Evolutionary conservation across 2,113 vertebrate genomes (phyloP).

Genomic region (Apaloderma vittatum): DNA sequence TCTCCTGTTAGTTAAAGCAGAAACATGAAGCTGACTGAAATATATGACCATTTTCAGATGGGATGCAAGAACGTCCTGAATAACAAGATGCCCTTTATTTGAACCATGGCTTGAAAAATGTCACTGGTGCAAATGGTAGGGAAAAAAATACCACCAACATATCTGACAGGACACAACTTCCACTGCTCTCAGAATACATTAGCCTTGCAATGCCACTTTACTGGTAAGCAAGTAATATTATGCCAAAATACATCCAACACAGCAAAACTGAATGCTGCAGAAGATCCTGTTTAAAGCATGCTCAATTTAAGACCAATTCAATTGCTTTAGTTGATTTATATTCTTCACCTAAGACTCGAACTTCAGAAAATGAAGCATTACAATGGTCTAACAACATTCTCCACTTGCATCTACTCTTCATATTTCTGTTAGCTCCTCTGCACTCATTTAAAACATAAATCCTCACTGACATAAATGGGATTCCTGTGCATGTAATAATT

Average conservation of each 20-base stretch:
- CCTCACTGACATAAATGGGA: neutral
- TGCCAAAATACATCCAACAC: neutral
- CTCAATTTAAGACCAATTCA: neutral
- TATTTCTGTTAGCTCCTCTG: neutral
- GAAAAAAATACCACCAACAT: neutral
- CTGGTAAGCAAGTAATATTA: slow-evolving; percentile 10
- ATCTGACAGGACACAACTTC: slow-evolving; percentile 17
- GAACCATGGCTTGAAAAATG: slow-evolving; percentile 39
- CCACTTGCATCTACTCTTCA: neutral
- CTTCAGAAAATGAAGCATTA: slow-evolving; percentile 23
- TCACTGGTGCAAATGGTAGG: neutral
- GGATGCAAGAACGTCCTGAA: neutral
- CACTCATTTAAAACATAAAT: neutral
- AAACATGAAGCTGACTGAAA: neutral
- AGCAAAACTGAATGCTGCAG: neutral
- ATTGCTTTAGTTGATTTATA: slow-evolving; percentile 22
- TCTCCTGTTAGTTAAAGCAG: neutral
- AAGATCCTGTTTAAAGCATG: neutral
- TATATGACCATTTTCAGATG: neutral
- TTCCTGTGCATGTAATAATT: neutral
- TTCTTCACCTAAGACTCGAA: neutral
- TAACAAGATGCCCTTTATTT: slow-evolving; percentile 40
- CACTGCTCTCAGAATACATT: neutral
- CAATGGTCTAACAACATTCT: neutral
- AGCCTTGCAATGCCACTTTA: neutral